Evolutionary conservation across 2,797 vertebrate genomes (phyloP).

Genomic region (Scyliorhinus canicula): DNA sequence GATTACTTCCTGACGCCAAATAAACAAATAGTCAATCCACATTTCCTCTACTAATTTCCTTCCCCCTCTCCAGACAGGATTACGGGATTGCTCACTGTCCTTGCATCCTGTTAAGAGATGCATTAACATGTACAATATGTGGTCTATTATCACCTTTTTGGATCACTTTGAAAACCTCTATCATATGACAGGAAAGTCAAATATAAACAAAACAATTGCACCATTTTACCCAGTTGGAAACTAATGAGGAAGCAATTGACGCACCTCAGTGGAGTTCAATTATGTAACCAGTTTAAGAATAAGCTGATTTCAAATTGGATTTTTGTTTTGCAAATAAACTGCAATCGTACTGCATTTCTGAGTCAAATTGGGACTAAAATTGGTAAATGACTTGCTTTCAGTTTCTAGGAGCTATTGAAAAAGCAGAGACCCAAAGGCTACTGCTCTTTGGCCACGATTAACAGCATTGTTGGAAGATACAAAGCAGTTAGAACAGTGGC

Average conservation of each 20-base stretch:
- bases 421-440: not conserved
- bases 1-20: constrained; percentile 39
- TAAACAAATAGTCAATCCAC: constrained; percentile 1
- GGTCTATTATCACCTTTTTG: not conserved
- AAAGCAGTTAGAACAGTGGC: not conserved
- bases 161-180: not conserved
- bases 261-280: not conserved
- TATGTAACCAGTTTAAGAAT: not conserved
- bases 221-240: not conserved
- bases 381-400: not conserved
- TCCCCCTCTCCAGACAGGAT: not conserved
- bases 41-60: not conserved
- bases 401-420: not conserved
- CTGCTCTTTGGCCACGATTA: not conserved
- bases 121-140: not conserved
- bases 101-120: not conserved
- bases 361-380: not conserved
- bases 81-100: not conserved
- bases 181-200: not conserved
- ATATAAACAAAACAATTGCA: not conserved
- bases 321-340: too few species aligned
- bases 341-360: not conserved
- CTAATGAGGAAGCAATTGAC: not conserved
- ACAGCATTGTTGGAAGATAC: not conserved
- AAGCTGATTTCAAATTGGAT: not conserved